phyloP scores from a whole-genome alignment of 35 echinoderm and acorn worm genomes.

The Anneissia japonica region DNA sequence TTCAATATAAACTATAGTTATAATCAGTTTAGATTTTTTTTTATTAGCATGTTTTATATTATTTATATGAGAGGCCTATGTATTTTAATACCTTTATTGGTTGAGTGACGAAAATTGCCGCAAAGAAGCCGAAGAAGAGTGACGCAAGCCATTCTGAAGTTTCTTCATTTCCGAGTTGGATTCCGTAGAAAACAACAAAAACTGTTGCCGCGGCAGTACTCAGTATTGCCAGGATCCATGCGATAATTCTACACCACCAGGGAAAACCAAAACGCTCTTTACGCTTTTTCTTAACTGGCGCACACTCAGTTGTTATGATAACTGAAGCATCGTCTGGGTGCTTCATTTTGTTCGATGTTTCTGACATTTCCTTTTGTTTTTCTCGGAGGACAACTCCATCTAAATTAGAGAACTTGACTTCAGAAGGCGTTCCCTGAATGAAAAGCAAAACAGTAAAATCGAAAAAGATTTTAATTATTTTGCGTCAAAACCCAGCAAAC shows the following conservation, averaged over 20 bases:
- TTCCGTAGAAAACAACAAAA: conserved; percentile 76
- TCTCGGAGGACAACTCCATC: not conserved
- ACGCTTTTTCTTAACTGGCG: conserved; percentile 33
- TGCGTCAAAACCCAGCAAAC: too few relatives aligned
- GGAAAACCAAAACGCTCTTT: conserved; percentile 58
- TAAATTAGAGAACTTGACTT: not conserved
- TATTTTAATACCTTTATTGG: conserved; percentile 94
- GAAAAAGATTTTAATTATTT: too few relatives aligned
- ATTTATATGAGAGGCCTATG: too few relatives aligned
- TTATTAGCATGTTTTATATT: too few relatives aligned
- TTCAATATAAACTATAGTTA: too few relatives aligned
- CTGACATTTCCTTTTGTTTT: not conserved
- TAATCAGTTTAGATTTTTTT: too few relatives aligned
- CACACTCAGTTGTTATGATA: not conserved
- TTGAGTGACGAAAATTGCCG: conserved; percentile 73
- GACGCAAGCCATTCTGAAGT: conserved; percentile 69
- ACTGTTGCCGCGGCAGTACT: conserved; percentile 28
- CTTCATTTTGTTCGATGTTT: not conserved
- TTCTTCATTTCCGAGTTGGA: conserved; percentile 56
- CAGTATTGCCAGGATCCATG: conserved; percentile 59
- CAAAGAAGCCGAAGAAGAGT: conserved; percentile 54
- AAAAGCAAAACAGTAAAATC: too few relatives aligned
- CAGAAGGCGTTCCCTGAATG: not conserved
- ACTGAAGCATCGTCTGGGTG: not conserved
- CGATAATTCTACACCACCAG: conserved; percentile 79